Percentiles rank a stretch among this genome's conserved stretches.
Evolutionary conservation across 2,113 vertebrate genomes (phyloP).

Genomic region (Tupaia chinensis): DNA sequence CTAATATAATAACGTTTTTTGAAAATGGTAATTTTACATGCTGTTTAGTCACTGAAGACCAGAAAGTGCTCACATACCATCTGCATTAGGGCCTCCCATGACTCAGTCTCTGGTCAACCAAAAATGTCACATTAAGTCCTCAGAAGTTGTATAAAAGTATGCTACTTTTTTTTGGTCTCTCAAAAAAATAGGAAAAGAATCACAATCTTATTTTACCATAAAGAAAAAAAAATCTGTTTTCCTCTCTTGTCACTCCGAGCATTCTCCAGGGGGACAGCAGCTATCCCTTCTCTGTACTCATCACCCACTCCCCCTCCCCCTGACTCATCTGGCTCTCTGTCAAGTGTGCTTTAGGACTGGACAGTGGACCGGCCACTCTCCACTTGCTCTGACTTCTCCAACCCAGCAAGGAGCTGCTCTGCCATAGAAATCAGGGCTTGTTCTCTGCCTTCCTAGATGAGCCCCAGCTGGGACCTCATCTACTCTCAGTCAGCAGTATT

Average conservation of each 20-base stretch:
- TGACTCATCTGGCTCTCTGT: rapidly evolving
- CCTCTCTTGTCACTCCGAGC: background rate
- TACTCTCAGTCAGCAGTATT: background rate
- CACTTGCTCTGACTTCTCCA: background rate
- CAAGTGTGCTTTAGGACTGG: no score
- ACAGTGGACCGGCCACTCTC: rapidly evolving
- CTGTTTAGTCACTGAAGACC: background rate
- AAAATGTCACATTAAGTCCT: background rate
- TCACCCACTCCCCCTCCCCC: background rate
- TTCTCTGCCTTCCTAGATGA: background rate
- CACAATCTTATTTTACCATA: background rate
- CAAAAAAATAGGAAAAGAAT: background rate
- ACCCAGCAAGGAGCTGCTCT: rapidly evolving
- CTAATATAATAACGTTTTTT: background rate
- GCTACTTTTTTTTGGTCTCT: background rate
- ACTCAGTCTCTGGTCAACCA: background rate
- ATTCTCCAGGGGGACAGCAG: rapidly evolving
- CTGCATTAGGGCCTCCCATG: rapidly evolving
- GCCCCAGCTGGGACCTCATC: background rate
- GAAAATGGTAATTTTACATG: background rate
- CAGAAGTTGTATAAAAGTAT: background rate
- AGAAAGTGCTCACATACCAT: background rate
- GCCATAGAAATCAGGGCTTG: no score
- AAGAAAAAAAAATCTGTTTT: background rate
- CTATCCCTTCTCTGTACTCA: rapidly evolving